A percentile compares a stretch with the other conserved stretches of the same genome.
Evolutionary conservation across 2,888 invertebrate genomes (phyloP).

Genomic region (Drosophila borborema): DNA sequence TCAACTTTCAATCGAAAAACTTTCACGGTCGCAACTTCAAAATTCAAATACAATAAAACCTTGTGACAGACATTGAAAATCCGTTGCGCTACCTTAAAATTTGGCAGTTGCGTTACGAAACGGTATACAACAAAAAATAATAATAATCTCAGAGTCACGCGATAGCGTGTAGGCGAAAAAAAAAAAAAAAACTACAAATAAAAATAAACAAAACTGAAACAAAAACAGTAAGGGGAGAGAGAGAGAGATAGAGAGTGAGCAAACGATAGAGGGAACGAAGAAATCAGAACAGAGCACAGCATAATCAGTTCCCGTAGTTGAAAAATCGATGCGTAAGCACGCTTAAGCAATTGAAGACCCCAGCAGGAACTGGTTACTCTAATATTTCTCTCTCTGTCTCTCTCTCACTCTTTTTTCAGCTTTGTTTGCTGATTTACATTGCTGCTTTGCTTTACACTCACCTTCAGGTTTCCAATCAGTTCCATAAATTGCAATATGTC

Average conservation of each 20-base stretch:
- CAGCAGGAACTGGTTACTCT: slow-evolving; percentile 21
- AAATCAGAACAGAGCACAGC: slow-evolving; percentile 28
- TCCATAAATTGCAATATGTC: slow-evolving; percentile 88
- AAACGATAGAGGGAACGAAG: neutral
- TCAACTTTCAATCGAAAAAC: slow-evolving; percentile 8
- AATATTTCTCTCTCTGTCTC: neutral
- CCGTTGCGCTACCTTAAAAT: neutral
- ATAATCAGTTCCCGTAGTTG: slow-evolving; percentile 25
- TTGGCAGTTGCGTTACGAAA: slow-evolving; percentile 16
- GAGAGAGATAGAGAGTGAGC: neutral
- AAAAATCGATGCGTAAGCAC: slow-evolving; percentile 63
- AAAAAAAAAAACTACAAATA: neutral
- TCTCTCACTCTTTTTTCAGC: neutral
- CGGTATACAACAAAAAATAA: slow-evolving; percentile 4
- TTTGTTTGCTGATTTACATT: neutral
- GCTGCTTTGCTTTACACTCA: slow-evolving; percentile 76
- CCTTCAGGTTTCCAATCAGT: slow-evolving; percentile 90
- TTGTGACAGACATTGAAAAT: slow-evolving; percentile 38
- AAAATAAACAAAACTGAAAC: slow-evolving; percentile 4
- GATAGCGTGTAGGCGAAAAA: slow-evolving; percentile 34
- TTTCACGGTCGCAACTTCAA: slow-evolving; percentile 31
- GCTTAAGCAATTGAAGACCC: neutral
- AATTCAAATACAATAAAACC: slow-evolving; percentile 30
- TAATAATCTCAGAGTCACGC: slow-evolving; percentile 51
- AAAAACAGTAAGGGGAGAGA: neutral